These are phyloP conservation scores for Drosophila infuscata DNA, from an alignment of 2,888 invertebrate genomes.

Conservation along the genomic window DNA sequence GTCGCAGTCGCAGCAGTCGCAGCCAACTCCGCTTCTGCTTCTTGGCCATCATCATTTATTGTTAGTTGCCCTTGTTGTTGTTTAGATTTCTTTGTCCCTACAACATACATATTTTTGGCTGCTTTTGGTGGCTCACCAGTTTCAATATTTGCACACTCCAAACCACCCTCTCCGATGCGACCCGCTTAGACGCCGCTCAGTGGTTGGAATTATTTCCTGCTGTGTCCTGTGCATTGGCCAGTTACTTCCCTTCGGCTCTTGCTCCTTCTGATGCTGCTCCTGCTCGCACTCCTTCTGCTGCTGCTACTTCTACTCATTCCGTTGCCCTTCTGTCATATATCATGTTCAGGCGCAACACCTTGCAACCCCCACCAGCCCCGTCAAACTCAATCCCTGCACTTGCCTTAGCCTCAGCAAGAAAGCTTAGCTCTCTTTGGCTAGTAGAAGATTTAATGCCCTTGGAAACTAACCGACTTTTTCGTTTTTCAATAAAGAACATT, in stretches of 20 bases:
- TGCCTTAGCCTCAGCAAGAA: conserved; percentile 33
- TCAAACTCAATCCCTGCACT: background rate
- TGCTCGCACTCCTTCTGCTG: background rate
- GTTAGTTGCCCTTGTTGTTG: conserved; percentile 69
- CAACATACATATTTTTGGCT: conserved; percentile 48
- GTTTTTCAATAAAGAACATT: background rate
- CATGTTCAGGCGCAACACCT: conserved; percentile 70
- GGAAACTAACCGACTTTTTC: background rate
- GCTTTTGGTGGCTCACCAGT: conserved; percentile 62
- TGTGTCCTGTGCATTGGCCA: conserved; percentile 54
- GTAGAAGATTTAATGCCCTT: background rate
- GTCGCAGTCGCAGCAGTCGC: conserved; percentile 67
- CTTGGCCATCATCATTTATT: conserved; percentile 72
- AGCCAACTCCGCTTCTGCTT: conserved; percentile 43
- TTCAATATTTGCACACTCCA: conserved; percentile 74
- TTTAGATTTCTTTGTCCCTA: conserved; percentile 78
- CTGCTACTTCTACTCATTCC: conserved; percentile 1
- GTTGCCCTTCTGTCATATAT: conserved; percentile 73
- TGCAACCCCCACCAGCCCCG: conserved; percentile 13
- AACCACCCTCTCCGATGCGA: background rate
- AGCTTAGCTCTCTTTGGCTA: background rate
- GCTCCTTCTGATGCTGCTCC: conserved; percentile 5
- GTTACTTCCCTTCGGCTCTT: background rate
- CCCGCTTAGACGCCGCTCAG: conserved; percentile 21
- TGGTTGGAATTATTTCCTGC: conserved; percentile 78